Conservation (phyloP, 2,113 vertebrate genomes). For the Seriola rivoliana region DNA sequence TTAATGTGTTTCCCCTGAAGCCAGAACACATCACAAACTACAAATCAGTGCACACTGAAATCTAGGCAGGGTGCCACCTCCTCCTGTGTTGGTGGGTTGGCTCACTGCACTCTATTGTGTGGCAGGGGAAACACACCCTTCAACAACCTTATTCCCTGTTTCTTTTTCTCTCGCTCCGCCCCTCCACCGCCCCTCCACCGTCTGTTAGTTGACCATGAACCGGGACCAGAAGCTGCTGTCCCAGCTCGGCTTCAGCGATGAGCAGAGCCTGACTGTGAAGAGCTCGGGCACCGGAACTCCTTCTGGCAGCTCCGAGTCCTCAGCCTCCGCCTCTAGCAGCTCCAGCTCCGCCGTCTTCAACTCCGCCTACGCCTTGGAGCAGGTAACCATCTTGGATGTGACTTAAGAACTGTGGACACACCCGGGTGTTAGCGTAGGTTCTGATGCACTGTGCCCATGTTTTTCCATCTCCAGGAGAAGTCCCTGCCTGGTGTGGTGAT, state of each 20-base stretch:
- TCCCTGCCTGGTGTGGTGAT: constrained; percentile 98
- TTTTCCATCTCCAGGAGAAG: constrained; percentile 89
- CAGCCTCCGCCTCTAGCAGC: constrained; percentile 90
- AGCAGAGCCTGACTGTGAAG: constrained; percentile 96
- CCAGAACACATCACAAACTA: background rate
- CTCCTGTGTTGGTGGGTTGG: background rate
- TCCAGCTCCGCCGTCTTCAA: constrained; percentile 91
- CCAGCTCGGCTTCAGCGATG: constrained; percentile 96
- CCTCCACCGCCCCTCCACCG: constrained; percentile 7
- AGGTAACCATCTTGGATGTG: constrained; percentile 74
- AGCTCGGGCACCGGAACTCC: constrained; percentile 96
- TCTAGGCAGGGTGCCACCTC: background rate
- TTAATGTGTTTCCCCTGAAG: constrained; percentile 45
- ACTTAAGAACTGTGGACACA: background rate
- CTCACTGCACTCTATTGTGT: background rate
- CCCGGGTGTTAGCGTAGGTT: background rate
- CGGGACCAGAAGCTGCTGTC: constrained; percentile 98
- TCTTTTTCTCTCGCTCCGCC: constrained; percentile 18
- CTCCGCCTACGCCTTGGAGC: constrained; percentile 96
- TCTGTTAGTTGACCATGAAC: constrained; percentile 93
- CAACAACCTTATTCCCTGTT: constrained; percentile 11
- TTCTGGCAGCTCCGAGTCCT: constrained; percentile 95
- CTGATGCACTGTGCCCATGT: constrained; percentile 14
- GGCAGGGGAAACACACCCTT: constrained; percentile 45
- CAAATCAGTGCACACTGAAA: constrained; percentile 10